Conservation (phyloP, 2,888 invertebrate genomes). For the Merodon equestris region DNA sequence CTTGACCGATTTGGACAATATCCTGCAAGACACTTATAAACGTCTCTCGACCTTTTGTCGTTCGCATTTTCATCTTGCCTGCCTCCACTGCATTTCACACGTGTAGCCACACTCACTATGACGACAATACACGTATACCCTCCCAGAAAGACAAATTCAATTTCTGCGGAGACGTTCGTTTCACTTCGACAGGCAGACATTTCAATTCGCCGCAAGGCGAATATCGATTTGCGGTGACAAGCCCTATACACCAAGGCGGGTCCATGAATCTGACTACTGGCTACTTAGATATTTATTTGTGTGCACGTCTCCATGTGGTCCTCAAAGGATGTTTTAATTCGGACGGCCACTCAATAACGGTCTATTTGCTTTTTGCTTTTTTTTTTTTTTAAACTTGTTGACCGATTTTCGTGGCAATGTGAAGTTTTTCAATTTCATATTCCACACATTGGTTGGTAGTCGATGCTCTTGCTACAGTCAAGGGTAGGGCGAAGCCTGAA, state of each 20-base stretch:
- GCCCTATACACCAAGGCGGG: not conserved
- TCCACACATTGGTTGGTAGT: not conserved
- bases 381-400: conserved; percentile 23
- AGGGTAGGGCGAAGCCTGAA: not conserved
- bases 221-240: conserved; percentile 23
- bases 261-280: too few relatives aligned
- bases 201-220: conserved; percentile 11
- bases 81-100: too few relatives aligned
- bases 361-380: conserved; percentile 15
- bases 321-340: not conserved
- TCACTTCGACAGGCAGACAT: conserved; percentile 3
- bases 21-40: too few relatives aligned
- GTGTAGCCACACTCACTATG: too few relatives aligned
- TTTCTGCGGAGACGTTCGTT: conserved; percentile 2
- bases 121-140: not conserved
- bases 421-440: conserved; percentile 24
- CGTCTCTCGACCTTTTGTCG: too few relatives aligned
- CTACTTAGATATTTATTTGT: too few relatives aligned
- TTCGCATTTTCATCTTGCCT: too few relatives aligned
- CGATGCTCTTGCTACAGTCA: not conserved
- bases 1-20: too few relatives aligned
- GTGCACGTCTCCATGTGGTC: not conserved
- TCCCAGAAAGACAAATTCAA: conserved; percentile 1
- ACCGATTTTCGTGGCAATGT: conserved; percentile 23
- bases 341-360: conserved; percentile 11